Evolutionary conservation across 2,888 invertebrate species (phyloP).

Genomic region (Argyresthia albistria): DNA sequence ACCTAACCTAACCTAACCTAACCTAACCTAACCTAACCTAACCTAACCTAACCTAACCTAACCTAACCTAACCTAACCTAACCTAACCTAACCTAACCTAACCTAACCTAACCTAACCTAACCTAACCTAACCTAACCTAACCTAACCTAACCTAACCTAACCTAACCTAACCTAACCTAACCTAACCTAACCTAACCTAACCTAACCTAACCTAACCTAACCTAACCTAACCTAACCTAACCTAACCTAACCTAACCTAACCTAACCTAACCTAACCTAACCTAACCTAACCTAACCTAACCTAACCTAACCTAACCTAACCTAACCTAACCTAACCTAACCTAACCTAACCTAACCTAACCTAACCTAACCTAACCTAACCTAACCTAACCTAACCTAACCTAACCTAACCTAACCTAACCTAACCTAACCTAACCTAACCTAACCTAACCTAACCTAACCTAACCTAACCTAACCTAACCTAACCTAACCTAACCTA

Average conservation of each 20-base stretch:
- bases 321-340: not conserved
- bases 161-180: not conserved
- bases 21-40: not conserved
- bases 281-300: not conserved
- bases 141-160: not conserved
- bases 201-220: not conserved
- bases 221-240: not conserved
- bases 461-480: conserved; percentile 7
- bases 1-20: not conserved
- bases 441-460: conserved; percentile 5
- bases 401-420: conserved; percentile 2
- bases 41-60: not conserved
- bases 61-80: not conserved
- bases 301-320: not conserved
- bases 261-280: not conserved
- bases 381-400: conserved; percentile 2
- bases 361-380: conserved; percentile 1
- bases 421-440: conserved; percentile 2
- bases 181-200: not conserved
- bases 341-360: not conserved
- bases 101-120: not conserved
- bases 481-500: conserved; percentile 7
- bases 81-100: not conserved
- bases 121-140: not conserved
- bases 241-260: not conserved